Conservation (phyloP, 2,888 invertebrate species). For the Brachylomia viminalis region DNA sequence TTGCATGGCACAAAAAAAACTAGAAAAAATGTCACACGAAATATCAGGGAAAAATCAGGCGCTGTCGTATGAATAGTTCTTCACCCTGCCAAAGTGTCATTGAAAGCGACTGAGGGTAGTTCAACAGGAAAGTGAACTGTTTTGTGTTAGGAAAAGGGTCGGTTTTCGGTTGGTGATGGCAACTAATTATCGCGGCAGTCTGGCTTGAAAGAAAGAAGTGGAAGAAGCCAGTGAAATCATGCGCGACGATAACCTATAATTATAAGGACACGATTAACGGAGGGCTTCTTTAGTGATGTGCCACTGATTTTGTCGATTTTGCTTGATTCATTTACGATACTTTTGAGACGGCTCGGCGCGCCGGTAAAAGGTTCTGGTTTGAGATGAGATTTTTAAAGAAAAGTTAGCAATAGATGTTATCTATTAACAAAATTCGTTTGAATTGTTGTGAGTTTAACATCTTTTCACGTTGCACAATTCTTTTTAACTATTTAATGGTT, state of each 20-base stretch:
- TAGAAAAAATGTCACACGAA: conserved; percentile 70
- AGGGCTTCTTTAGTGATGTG: conserved; percentile 73
- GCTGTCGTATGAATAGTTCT: conserved; percentile 78
- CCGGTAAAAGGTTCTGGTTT: no score
- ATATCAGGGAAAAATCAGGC: conserved; percentile 72
- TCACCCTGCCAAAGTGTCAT: conserved; percentile 75
- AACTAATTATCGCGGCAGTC: conserved; percentile 77
- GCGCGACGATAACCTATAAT: conserved; percentile 82
- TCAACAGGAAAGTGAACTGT: conserved; percentile 60
- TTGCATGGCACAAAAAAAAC: conserved; percentile 55
- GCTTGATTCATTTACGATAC: background rate
- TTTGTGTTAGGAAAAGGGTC: conserved; percentile 41
- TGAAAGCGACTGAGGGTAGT: conserved; percentile 67
- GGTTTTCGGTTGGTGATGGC: conserved; percentile 45
- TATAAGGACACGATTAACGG: conserved; percentile 79
- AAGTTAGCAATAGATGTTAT: background rate
- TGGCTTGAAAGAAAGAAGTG: conserved; percentile 75
- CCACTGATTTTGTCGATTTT: conserved; percentile 47
- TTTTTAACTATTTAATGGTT: no score
- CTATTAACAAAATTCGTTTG: background rate
- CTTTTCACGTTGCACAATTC: background rate
- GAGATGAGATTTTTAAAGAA: background rate
- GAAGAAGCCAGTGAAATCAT: conserved; percentile 82
- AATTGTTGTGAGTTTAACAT: background rate
- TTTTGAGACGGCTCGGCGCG: background rate